phyloP scores from a whole-genome alignment of 2,113 vertebrate species.

The Trematomus loennbergii region DNA sequence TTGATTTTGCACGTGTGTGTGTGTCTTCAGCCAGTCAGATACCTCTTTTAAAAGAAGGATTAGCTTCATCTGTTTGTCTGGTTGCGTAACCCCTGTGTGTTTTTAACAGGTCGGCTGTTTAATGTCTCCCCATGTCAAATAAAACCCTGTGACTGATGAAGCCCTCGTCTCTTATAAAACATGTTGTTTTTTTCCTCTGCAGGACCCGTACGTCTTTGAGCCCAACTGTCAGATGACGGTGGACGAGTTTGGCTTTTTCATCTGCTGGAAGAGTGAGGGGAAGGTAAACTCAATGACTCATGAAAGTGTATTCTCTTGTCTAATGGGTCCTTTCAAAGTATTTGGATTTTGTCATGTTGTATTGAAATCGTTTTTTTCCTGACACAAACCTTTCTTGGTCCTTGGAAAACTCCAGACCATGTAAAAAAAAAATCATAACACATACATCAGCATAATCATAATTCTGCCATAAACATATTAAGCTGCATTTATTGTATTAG shows the following conservation, averaged over 20 bases:
- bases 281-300: slow-evolving; percentile 85
- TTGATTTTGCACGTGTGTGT: slow-evolving; percentile 10
- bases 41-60: slow-evolving; percentile 35
- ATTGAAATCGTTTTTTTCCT: not conserved
- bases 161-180: slow-evolving; percentile 2
- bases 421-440: not conserved
- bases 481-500: not conserved
- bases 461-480: not conserved
- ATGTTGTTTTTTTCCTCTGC: slow-evolving; percentile 39
- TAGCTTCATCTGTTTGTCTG: slow-evolving; percentile 30
- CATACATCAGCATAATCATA: not conserved
- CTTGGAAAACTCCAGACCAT: not conserved
- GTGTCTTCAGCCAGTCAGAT: slow-evolving; percentile 13
- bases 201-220: slow-evolving; percentile 97
- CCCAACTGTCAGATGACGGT: slow-evolving; percentile 95
- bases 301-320: not conserved
- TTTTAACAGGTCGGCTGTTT: slow-evolving; percentile 26
- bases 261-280: slow-evolving; percentile 98
- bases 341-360: not conserved
- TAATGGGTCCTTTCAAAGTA: not conserved
- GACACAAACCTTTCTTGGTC: not conserved
- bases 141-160: slow-evolving; percentile 43
- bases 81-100: slow-evolving; percentile 31
- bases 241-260: slow-evolving; percentile 97
- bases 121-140: slow-evolving; percentile 46